Base-by-base conservation (phyloP, 1,140 invertebrate species). In the Drosophila funebris region DNA sequence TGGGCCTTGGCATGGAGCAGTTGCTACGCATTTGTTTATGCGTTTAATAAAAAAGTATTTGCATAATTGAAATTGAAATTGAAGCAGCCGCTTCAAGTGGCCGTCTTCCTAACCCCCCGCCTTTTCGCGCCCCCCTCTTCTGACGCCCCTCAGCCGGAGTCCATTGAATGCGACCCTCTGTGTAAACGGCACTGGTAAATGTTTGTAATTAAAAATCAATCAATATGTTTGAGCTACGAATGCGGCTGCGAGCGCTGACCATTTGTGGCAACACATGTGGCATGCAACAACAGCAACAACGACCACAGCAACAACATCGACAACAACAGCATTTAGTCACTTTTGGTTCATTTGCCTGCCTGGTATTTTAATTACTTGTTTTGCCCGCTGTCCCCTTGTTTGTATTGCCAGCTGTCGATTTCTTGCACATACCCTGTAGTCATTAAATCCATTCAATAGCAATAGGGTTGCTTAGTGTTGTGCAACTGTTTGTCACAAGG, bases 151-250 rank as follows among this genome's bases (percentile, higher is more conserved):
- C 14, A 13, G 13, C 27, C 11, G 8, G 27, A 33, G 18, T 54
- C 27, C n/a, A 48, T 57, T 56, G 52, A 22, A 33, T 53, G 20
- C 39, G 58, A 63, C 48, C 39, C 58, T 68, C 41, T 58, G 57
- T 63, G 50, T 37, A 62, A 64, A 73, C 44, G 76, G 46, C 70
- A 39, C 72, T 67, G 73, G 78, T 87, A 84, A 81, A 82, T 82
- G 82, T 84, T 85, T 76, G 82, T 87, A 83, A 88, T 88, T 88
- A 88, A 88, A 88, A 88, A 88, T 88, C 83, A 88, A 88, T 88
- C 83, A 88, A 88, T 88, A 79, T 79, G 69, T 67, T 88, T 68
- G 68, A 18, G 63, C 64, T 44, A 63, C 61, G 63, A 64, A 72
- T 60, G 58, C 37, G 68, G 68, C 68, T 39, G 24, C 20, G 39